A percentile compares a stretch with the other conserved stretches of the same genome.
phyloP scores from a whole-genome alignment of 2,888 invertebrate species.

The Labia minor region DNA sequence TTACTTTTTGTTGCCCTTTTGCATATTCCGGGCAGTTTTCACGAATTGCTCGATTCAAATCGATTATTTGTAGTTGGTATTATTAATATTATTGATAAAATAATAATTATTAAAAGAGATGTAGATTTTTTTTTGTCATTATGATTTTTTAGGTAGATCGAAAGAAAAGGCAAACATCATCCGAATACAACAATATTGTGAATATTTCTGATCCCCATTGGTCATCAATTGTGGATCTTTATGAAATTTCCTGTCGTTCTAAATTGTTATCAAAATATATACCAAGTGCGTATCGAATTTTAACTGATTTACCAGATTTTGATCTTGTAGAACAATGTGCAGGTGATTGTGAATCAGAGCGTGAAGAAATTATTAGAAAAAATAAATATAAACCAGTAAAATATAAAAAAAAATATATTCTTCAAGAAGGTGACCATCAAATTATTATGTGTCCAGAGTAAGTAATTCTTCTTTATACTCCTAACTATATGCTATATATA shows the following conservation, averaged over 20 bases:
- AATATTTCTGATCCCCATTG: background rate
- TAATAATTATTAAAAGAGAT: too few species aligned
- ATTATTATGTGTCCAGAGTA: conserved; percentile 47
- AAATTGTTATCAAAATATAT: background rate
- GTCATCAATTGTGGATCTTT: background rate
- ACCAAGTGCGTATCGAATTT: background rate
- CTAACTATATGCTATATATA: too few species aligned
- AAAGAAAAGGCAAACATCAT: too few species aligned
- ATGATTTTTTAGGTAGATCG: too few species aligned
- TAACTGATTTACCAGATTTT: conserved; percentile 19
- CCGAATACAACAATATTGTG: background rate
- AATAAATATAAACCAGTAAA: conserved; percentile 38
- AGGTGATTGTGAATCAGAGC: conserved; percentile 3
- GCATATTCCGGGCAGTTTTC: too few species aligned
- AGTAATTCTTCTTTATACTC: conserved; percentile 22
- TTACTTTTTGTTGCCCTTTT: too few species aligned
- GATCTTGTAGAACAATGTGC: conserved; percentile 16
- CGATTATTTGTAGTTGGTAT: too few species aligned
- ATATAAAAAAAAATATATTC: conserved; percentile 40
- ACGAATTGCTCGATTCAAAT: too few species aligned
- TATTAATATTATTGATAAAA: too few species aligned
- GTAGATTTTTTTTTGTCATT: too few species aligned
- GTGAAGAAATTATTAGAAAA: conserved; percentile 30
- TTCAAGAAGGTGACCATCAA: conserved; percentile 45
- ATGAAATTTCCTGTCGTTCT: conserved; percentile 20